Conservation (phyloP, 1,140 invertebrate species). For the Plodia interpunctella region DNA sequence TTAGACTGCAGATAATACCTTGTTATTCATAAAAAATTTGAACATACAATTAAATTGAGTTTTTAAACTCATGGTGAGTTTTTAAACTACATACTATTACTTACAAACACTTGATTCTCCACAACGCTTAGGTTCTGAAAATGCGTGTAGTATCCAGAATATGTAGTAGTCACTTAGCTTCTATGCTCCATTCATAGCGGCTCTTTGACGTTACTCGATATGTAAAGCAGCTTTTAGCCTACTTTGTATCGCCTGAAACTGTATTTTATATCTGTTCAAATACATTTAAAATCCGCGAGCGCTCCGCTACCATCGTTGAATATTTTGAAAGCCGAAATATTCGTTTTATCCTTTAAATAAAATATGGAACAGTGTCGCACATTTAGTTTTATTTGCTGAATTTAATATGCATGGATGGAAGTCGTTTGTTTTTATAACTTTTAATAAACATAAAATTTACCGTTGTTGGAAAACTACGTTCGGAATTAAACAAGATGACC, state of each 20-base stretch:
- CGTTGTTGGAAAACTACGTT: too few species aligned
- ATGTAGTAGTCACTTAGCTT: background rate
- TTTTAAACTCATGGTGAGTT: too few species aligned
- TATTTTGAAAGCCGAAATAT: constrained; percentile 4
- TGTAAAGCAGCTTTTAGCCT: constrained; percentile 34
- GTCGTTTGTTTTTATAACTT: background rate
- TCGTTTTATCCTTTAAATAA: background rate
- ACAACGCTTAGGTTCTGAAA: background rate
- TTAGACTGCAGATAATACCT: too few species aligned
- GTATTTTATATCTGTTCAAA: constrained; percentile 14
- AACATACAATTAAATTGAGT: too few species aligned
- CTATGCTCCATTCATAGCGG: constrained; percentile 1
- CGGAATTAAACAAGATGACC: background rate
- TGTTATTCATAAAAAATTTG: too few species aligned
- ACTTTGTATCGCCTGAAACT: constrained; percentile 23
- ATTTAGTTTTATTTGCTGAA: background rate
- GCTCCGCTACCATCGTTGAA: background rate
- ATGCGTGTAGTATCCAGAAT: background rate
- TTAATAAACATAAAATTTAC: background rate
- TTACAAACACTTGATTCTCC: too few species aligned
- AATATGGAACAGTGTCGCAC: background rate
- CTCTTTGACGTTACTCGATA: constrained; percentile 30
- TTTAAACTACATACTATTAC: too few species aligned
- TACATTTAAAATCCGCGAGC: constrained; percentile 1
- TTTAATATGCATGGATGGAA: background rate